Evolutionary conservation across 2,888 invertebrate genomes (phyloP).

Genomic region (Orchesellides sinensis): DNA sequence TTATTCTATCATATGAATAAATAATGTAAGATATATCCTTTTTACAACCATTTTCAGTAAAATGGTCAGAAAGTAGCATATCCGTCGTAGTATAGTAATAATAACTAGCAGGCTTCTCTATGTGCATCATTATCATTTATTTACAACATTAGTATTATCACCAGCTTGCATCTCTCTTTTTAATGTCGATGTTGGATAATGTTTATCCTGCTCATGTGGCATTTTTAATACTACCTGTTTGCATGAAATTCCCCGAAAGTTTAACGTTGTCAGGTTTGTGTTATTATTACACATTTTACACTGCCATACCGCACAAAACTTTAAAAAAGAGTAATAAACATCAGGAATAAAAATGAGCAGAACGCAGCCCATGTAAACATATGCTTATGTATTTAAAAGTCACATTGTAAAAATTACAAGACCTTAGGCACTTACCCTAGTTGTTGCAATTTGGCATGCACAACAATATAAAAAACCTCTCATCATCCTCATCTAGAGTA

Average conservation of each 20-base stretch:
- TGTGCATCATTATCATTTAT: slow-evolving; percentile 52
- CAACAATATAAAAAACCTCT: too few species aligned
- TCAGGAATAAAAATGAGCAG: not conserved
- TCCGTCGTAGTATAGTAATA: slow-evolving; percentile 22
- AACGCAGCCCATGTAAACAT: not conserved
- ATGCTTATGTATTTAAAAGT: not conserved
- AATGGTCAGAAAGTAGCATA: slow-evolving; percentile 32
- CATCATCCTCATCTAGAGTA: slow-evolving; percentile 2
- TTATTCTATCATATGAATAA: too few species aligned
- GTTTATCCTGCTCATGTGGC: not conserved
- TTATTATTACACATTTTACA: slow-evolving; percentile 10
- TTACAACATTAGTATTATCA: slow-evolving; percentile 54
- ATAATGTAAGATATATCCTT: not conserved
- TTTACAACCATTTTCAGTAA: not conserved
- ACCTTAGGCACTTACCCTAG: not conserved
- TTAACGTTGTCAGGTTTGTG: not conserved
- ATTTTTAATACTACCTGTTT: not conserved
- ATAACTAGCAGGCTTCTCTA: not conserved
- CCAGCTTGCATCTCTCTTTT: slow-evolving; percentile 38
- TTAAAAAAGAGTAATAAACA: slow-evolving; percentile 15
- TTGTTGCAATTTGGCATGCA: not conserved
- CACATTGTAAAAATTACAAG: slow-evolving; percentile 29
- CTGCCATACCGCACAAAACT: slow-evolving; percentile 8
- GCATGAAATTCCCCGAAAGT: slow-evolving; percentile 19
- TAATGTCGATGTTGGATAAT: not conserved